Evolutionary conservation across 2,888 invertebrate species (phyloP), one percentile per base, ranked within the genome.

Genomic region (Dolichopus griseipennis): DNA sequence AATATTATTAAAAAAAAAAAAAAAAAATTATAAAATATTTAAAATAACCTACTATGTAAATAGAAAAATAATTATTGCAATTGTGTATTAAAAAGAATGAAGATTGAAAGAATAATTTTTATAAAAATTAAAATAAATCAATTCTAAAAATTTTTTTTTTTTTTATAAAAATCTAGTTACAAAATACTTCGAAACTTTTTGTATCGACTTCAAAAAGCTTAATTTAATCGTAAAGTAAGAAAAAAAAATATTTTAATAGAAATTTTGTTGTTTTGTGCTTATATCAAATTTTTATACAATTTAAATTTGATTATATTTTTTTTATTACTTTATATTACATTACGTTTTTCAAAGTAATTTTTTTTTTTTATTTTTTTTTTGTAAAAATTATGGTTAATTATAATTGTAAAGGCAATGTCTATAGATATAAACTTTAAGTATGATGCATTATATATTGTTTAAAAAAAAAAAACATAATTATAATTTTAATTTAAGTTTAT

Each of bases 371-470:
- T 41, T 41, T 41, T 41, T 41, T 3, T 12, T 18, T 52, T 52
- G 52, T 52, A 52, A 52, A 52, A 52, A 52, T 18, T 52, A 52
- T n/a, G n/a, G n/a, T 52, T 52, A 52, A 52, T 12, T 52, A 52
- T 52, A n/a, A 15, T 18, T 52, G 52, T n/a, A 18, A 52, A 52
- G 6, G 52, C 52, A 52, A 52, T 52, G 52, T 52, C 52, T 52
- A 52, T 52, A 52, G 52, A 52, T 52, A 52, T 52, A 18, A 52
- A 52, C 15, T 52, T 52, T 52, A 52, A 52, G 52, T 52, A 52
- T 18, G 15, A 52, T 18, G 12, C 15, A 52, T 12, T 52, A 52
- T 52, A 52, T 52, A 52, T 52, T 52, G 15, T 52, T 52, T 52
- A 52, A 6, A 18, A 18, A 41, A 41, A 41, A 41, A 41, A 27